These are phyloP conservation scores for Endotricha flammealis DNA, from an alignment of 2,888 invertebrate genomes.

Conservation along the genomic window DNA sequence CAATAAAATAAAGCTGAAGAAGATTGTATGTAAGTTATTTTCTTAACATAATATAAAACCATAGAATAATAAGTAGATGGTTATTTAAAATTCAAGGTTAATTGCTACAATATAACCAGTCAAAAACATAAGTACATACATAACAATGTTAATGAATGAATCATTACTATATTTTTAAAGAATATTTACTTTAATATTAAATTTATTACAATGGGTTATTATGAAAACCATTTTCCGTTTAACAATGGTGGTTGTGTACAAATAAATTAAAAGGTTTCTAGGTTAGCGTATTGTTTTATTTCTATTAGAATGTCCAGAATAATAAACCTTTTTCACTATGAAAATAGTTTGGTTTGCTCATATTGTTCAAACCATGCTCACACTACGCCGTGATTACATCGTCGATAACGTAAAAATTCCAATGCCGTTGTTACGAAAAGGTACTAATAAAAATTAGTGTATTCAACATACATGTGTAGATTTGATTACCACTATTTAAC, in stretches of 20 bases:
- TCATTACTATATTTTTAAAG: not conserved
- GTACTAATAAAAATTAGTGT: conserved; percentile 16
- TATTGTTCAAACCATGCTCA: no score
- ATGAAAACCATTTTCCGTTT: not conserved
- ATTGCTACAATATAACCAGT: not conserved
- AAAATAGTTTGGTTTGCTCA: no score
- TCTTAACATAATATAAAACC: no score
- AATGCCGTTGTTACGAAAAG: conserved; percentile 13
- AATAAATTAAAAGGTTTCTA: not conserved
- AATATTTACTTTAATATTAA: conserved; percentile 1
- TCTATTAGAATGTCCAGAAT: conserved; percentile 19
- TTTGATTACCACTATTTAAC: conserved; percentile 9
- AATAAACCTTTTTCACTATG: no score
- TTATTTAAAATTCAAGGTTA: not conserved
- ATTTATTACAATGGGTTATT: not conserved
- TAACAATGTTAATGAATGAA: not conserved
- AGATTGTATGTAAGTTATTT: no score
- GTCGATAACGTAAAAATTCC: conserved; percentile 15
- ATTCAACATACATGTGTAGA: conserved; percentile 14
- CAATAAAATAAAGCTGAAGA: no score
- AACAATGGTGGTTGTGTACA: not conserved
- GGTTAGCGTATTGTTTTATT: conserved; percentile 20
- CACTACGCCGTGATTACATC: no score
- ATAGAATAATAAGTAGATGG: not conserved
- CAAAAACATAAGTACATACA: not conserved